Base-by-base conservation (phyloP, 2,797 vertebrate species). In the Zenarchopterus dispar region DNA sequence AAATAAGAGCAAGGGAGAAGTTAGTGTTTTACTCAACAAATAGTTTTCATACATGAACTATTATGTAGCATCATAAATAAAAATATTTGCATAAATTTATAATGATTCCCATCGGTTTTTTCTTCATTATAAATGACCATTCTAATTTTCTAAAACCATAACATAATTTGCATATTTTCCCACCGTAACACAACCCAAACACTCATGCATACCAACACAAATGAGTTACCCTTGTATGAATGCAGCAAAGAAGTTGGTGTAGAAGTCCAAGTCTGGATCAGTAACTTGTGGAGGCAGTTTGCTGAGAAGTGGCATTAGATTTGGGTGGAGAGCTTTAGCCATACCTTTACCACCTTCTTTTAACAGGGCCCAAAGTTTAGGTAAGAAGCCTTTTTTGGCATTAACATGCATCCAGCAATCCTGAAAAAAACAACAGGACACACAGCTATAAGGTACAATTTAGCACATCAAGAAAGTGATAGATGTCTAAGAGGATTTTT, bases 361-460 rank as follows among this genome's bases (percentile, higher is more conserved):
- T 48, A 99, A 87, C 1, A 99, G 75, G 51, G 79, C 48, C 93
- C 95, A 98, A 0, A 99, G 91, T 82, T 98, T 99, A 3, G 97
- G 97, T 46, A 99, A 86, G 72, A 98, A 94, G 15, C 95, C 96
- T 69, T 99, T 99, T 73, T 75, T 95, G 44, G 94, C 93, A 82
- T 95, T 98, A 13, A 98, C 95, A 22, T 98, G 95, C 56, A 76
- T 93, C 98, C 97, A 99, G 77, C 96, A 99, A 77, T 97, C 96
- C 97, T 99, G 64, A 64, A 51, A 79, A 67, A 0, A 51, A 24
- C 1, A 63, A 67, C 6, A 73, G 6, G 36, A 50, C 44, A 31
- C 60, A 19, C 8, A 8, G 39, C 13, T 16, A 13, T 41, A 4
- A 41, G 26, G 26, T 28, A 7, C 3, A 28, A 3, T 3, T n/a